Evolutionary conservation across 2,888 invertebrate species (phyloP), one percentile per base, ranked within the genome.

Genomic region (Drosophila merina): DNA sequence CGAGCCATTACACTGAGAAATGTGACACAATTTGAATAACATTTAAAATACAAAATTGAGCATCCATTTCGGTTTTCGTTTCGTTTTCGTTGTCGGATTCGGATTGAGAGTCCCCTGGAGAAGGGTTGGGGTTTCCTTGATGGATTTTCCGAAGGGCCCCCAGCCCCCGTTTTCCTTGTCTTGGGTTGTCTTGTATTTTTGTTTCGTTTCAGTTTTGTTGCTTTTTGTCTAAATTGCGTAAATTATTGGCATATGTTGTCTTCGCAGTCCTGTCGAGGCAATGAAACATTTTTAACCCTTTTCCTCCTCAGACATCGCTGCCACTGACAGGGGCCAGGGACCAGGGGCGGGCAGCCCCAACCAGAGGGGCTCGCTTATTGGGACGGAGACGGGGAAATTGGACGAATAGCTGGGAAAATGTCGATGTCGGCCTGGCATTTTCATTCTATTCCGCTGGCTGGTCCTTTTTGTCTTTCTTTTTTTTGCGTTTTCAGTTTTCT

Each of bases 251-350:
- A 83, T 83, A 83, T 83, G 83, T 83, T 83, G 88, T 87, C 82
- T 86, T 62, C 50, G 51, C 62, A 71, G 55, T 51, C 75, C 75
- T 70, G 75, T 67, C 63, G 51, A 71, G 62, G 82, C 82, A 82
- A 87, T 87, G 82, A 87, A 87, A 82, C 87, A 82, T 88, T 84
- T 51, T 87, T 85, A 87, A 84, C 88, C 83, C 88, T 86, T 88
- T 85, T 81, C 70, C 60, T 62, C 59, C 59, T 66, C 58, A 70
- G 77, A 77, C 79, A 76, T 77, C 72, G 86, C 81, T 77, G 85
- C 71, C 74, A 84, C 76, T 86, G 87, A 84, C 82, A n/a, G n/a
- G n/a, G n/a, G n/a, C n/a, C n/a, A 82, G 81, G 10, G 14, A 28
- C 36, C 36, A 28, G 57, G 12, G 20, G 2, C n/a, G 28, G n/a